Evolutionary conservation across 2,797 vertebrate species (phyloP).

Genomic region (Gastrophryne carolinensis): DNA sequence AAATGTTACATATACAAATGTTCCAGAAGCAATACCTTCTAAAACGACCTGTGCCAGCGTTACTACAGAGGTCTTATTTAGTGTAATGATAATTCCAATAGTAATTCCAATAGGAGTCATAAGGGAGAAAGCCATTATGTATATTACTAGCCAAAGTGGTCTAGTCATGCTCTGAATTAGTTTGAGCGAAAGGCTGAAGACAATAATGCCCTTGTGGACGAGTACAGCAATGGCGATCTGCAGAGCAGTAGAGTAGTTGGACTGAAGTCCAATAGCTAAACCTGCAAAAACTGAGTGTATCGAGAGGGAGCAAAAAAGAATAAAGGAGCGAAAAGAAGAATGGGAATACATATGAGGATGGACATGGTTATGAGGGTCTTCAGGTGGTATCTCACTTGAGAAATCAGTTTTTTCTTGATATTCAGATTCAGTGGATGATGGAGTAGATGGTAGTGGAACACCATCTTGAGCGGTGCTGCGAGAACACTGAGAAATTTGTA

Average conservation of each 20-base stretch:
- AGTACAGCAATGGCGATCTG: conserved; percentile 86
- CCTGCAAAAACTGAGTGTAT: conserved; percentile 90
- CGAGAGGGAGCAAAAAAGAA: conserved; percentile 87
- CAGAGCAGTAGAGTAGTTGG: conserved; percentile 74
- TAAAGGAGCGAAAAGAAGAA: conserved; percentile 81
- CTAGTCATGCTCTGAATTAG: conserved; percentile 74
- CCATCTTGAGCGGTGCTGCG: conserved; percentile 54
- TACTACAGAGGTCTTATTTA: conserved; percentile 57
- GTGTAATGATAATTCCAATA: conserved; percentile 77
- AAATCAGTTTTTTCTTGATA: conserved; percentile 30
- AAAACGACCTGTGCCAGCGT: conserved; percentile 76
- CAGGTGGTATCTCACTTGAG: conserved; percentile 56
- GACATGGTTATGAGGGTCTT: conserved; percentile 65
- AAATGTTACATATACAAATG: conserved; percentile 89
- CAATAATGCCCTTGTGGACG: conserved; percentile 87
- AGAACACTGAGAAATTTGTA: conserved; percentile 64
- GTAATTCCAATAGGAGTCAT: conserved; percentile 85
- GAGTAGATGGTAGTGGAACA: conserved; percentile 48
- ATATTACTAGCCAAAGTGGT: conserved; percentile 69
- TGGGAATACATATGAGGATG: conserved; percentile 77
- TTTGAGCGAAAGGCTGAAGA: conserved; percentile 84
- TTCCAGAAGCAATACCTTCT: conserved; percentile 83
- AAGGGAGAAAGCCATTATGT: conserved; percentile 75
- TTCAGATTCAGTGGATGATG: neutral
- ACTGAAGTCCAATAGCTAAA: conserved; percentile 86